A percentile compares a stretch with the other conserved stretches of the same genome.
Evolutionary conservation across 2,113 vertebrate genomes (phyloP).

Genomic region (Calypte anna): DNA sequence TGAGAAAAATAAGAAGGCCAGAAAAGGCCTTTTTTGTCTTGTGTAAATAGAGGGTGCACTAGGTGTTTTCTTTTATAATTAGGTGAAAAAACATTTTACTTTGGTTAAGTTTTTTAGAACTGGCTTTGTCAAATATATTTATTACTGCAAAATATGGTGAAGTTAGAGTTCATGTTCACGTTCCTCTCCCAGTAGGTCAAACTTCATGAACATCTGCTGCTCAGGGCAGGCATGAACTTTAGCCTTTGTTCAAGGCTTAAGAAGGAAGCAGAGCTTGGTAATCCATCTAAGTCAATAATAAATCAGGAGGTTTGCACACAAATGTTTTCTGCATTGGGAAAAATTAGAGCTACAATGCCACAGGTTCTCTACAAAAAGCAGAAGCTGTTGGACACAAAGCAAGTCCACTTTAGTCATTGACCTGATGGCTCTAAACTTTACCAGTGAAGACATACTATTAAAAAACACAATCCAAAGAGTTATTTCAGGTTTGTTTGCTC

Average conservation of each 20-base stretch:
- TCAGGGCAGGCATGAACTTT: conserved; percentile 57
- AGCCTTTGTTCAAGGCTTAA: conserved; percentile 56
- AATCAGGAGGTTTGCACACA: conserved; percentile 18
- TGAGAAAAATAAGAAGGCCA: background rate
- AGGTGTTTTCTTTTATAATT: background rate
- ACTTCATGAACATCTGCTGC: conserved; percentile 55
- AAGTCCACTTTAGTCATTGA: background rate
- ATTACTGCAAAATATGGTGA: background rate
- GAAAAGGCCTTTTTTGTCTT: background rate
- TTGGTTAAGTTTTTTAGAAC: background rate
- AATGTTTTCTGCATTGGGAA: background rate
- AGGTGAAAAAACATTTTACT: background rate
- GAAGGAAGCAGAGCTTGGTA: conserved; percentile 48
- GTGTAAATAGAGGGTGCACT: background rate
- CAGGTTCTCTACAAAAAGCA: background rate
- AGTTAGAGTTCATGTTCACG: conserved; percentile 53
- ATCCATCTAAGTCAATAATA: conserved; percentile 67
- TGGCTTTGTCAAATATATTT: background rate
- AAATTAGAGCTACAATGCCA: background rate
- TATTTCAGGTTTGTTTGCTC: background rate
- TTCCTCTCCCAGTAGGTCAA: conserved; percentile 54
- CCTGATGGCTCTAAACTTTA: background rate
- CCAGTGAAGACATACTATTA: background rate
- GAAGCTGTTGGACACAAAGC: background rate
- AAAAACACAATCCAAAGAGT: background rate